A percentile compares a stretch with the other conserved stretches of the same genome.
Conservation (phyloP, 2,888 invertebrate species). For the Chorisops tibialis region DNA sequence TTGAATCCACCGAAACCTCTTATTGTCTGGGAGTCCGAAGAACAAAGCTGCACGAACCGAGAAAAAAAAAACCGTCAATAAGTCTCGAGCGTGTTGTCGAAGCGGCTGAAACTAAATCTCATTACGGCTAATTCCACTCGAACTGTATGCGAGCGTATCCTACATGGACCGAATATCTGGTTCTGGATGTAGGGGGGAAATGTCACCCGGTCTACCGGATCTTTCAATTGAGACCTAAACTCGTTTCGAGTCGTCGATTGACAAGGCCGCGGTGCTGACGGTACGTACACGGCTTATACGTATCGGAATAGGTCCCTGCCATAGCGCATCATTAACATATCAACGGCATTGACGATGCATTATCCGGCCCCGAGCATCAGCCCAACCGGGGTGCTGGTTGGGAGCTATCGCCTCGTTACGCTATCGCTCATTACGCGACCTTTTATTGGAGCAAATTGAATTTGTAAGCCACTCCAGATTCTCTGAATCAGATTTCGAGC, state of each 20-base stretch:
- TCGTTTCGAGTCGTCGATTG: slow-evolving; percentile 27
- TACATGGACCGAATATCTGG: slow-evolving; percentile 8
- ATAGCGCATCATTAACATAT: slow-evolving; percentile 14
- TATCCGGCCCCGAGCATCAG: slow-evolving; percentile 12
- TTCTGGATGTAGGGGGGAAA: slow-evolving; percentile 21
- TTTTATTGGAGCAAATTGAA: slow-evolving; percentile 33
- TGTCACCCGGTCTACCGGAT: slow-evolving; percentile 29
- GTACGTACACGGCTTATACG: too few relatives aligned
- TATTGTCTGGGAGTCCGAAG: slow-evolving; percentile 6
- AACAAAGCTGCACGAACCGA: slow-evolving; percentile 18
- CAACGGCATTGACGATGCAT: slow-evolving; percentile 22
- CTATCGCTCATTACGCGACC: slow-evolving; percentile 23
- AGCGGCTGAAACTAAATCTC: slow-evolving; percentile 28
- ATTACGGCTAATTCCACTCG: slow-evolving; percentile 33
- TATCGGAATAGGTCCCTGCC: slow-evolving; percentile 16
- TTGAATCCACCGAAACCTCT: slow-evolving; percentile 36
- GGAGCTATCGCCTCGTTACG: slow-evolving; percentile 21
- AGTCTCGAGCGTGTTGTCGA: slow-evolving; percentile 14
- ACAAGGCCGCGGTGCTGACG: slow-evolving; percentile 17
- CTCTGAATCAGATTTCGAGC: slow-evolving; percentile 2
- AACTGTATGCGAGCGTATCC: slow-evolving; percentile 24
- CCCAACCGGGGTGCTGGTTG: slow-evolving; percentile 1
- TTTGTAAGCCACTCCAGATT: slow-evolving; percentile 31
- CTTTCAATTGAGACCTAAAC: slow-evolving; percentile 34
- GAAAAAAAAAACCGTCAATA: not conserved